phyloP scores from a whole-genome alignment of 2,113 vertebrate species.

The Erythrocercus mccallii region DNA sequence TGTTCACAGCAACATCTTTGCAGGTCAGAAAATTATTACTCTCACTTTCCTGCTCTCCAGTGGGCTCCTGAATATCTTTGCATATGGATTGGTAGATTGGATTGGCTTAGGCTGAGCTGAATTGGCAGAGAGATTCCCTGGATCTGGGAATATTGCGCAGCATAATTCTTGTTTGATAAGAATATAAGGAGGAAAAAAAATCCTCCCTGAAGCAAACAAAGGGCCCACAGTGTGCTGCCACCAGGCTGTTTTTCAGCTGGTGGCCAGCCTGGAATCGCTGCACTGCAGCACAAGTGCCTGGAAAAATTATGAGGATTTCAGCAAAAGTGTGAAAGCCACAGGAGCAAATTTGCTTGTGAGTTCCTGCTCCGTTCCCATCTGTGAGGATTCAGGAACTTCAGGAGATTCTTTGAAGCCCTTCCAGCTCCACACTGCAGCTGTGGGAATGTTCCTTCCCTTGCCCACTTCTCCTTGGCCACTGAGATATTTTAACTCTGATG shows the following conservation, averaged over 20 bases:
- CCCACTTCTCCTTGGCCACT: not conserved
- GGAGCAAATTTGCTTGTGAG: not conserved
- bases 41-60: not conserved
- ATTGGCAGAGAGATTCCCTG: not conserved
- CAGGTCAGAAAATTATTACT: constrained; percentile 47
- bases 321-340: not conserved
- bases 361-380: not conserved
- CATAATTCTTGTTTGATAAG: not conserved
- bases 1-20: constrained; percentile 20
- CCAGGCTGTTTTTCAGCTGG: not conserved
- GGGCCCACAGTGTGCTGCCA: not conserved
- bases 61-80: not conserved
- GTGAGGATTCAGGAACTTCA: not conserved
- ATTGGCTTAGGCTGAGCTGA: constrained; percentile 9
- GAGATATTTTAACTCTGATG: not conserved
- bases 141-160: not conserved
- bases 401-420: not conserved
- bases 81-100: not conserved
- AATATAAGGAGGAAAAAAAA: not conserved
- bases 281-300: constrained; percentile 31
- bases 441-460: not conserved
- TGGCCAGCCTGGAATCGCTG: not conserved
- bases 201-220: not conserved
- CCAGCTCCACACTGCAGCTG: not conserved
- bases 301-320: not conserved